Evolutionary conservation across 2,113 vertebrate species (phyloP), one percentile per base, ranked within the genome.

Genomic region (Nannobrachium achirus): DNA sequence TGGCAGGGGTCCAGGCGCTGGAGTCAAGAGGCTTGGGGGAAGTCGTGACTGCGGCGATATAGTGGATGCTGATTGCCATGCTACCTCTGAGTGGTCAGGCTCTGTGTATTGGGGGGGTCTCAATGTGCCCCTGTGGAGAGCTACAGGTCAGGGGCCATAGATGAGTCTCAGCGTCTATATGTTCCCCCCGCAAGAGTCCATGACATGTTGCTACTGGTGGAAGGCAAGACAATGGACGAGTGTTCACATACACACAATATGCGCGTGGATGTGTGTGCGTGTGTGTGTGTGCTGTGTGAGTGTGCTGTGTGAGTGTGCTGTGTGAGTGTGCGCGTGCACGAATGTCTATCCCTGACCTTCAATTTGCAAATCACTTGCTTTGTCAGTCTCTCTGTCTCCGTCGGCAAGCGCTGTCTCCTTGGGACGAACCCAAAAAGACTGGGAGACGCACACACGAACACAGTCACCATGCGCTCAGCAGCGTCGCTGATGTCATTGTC

Each of bases 401-500:
- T 41, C 33, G 14, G 56, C 13, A 33, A 2, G 7, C n/a, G 13
- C 51, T 20, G 51, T 53, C 56, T 42, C 56, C 38, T 18, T 42
- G 42, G 39, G 40, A 74, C 25, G 40, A 57, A 45, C 50, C 15
- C 25, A 10, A 33, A 56, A 50, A 49, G 63, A 58, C 74, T 38
- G 66, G 16, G 59, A 62, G 53, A 56, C 51, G 8, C 52, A 51
- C 48, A 61, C 66, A 33, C 25, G n/a, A n/a, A 70, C 33, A 64
- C 65, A 16, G 41, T 25, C 45, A n/a, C 25, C 44, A 7, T 70
- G 25, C 40, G 53, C 57, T 44, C 53, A 61, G 15, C 53, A 61
- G 15, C 49, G 10, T 20, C 19, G 0, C 48, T 75, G 66, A 81
- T 71, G 62, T 69, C 75, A 60, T 38, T 48, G 25, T 59, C 44